These are phyloP conservation scores for Spialia ferax DNA, from an alignment of 2,888 invertebrate species.

Conservation along the genomic window DNA sequence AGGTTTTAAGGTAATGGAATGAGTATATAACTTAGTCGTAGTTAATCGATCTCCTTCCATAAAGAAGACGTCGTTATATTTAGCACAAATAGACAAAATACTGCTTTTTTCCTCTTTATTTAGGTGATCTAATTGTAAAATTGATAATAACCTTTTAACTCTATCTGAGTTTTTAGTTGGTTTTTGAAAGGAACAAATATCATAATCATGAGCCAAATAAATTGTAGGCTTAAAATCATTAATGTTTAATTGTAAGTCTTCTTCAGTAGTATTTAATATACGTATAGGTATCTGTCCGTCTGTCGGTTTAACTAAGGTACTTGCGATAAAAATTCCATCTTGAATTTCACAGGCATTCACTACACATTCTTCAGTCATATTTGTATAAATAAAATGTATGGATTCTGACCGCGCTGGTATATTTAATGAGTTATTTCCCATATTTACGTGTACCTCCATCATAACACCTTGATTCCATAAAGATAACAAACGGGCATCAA, in stretches of 20 bases:
- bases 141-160: slow-evolving; percentile 26
- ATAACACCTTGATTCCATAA: background rate
- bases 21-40: slow-evolving; percentile 38
- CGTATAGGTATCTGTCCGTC: slow-evolving; percentile 35
- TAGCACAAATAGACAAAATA: slow-evolving; percentile 40
- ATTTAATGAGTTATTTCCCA: slow-evolving; percentile 7
- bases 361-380: slow-evolving; percentile 25
- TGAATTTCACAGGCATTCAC: slow-evolving; percentile 25
- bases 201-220: slow-evolving; percentile 22
- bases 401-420: slow-evolving; percentile 17
- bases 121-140: slow-evolving; percentile 33
- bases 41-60: slow-evolving; percentile 42
- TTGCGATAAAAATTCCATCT: slow-evolving; percentile 31
- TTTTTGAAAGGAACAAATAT: slow-evolving; percentile 29
- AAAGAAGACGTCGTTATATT: slow-evolving; percentile 42
- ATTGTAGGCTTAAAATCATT: slow-evolving; percentile 26
- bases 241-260: slow-evolving; percentile 18
- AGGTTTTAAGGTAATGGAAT: slow-evolving; percentile 38
- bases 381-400: slow-evolving; percentile 30
- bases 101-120: slow-evolving; percentile 24
- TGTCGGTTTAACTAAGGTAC: slow-evolving; percentile 24
- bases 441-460: background rate
- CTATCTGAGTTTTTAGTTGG: slow-evolving; percentile 14
- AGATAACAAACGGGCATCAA: background rate
- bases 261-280: slow-evolving; percentile 42